Percentiles rank a stretch among this genome's conserved stretches.
Conservation (phyloP, 2,113 vertebrate genomes). For the Morone chrysops region DNA sequence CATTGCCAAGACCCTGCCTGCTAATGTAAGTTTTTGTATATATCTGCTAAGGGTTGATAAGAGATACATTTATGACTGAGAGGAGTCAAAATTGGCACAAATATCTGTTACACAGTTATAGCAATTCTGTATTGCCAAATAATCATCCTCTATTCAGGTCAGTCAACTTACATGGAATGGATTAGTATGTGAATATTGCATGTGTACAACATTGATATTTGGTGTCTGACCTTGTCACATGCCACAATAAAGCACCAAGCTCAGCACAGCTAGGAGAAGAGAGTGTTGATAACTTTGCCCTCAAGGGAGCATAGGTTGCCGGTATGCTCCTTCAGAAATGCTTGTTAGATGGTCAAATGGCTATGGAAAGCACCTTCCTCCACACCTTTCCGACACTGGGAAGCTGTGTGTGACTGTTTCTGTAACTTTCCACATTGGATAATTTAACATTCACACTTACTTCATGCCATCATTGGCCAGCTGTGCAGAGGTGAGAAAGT, state of each 20-base stretch:
- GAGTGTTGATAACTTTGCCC: neutral
- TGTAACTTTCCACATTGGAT: no score
- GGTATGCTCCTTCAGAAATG: neutral
- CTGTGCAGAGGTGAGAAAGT: no score
- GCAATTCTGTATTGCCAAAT: neutral
- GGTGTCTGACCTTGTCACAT: no score
- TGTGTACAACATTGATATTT: neutral
- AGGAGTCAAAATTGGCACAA: neutral
- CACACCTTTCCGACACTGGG: no score
- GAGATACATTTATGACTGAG: neutral
- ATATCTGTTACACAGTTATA: neutral
- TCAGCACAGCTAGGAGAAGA: neutral
- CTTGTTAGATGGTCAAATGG: no score
- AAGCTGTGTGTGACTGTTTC: no score
- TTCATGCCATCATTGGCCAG: no score
- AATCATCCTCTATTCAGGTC: neutral
- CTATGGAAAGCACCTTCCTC: no score
- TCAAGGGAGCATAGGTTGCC: neutral
- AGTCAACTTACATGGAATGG: neutral
- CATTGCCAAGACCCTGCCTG: neutral
- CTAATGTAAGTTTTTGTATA: no score
- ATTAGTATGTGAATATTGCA: slow-evolving; percentile 2
- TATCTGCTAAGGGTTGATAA: neutral
- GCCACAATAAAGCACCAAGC: neutral
- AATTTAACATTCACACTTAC: no score